Evolutionary conservation across 2,888 invertebrate species (phyloP).

Genomic region (Hofmannophila pseudospretella): DNA sequence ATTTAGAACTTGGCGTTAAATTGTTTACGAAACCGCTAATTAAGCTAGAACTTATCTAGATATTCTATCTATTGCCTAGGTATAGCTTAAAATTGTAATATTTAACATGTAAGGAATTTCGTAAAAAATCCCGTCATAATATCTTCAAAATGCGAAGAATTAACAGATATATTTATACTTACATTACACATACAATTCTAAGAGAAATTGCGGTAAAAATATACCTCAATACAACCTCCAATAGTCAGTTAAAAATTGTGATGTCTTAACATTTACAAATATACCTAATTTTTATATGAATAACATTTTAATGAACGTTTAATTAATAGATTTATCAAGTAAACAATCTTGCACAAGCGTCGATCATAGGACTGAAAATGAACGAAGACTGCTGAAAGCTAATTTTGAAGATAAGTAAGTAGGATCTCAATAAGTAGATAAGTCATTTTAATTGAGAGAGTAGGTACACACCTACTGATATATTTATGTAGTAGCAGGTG

Average conservation of each 20-base stretch:
- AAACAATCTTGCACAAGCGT: neutral
- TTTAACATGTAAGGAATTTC: slow-evolving; percentile 5
- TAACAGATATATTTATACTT: slow-evolving; percentile 1
- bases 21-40: neutral
- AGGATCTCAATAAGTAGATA: too few relatives aligned
- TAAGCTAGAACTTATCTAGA: too few relatives aligned
- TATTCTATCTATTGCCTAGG: too few relatives aligned
- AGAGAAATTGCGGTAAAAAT: neutral
- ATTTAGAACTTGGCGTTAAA: too few relatives aligned
- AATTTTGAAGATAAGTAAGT: too few relatives aligned
- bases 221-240: slow-evolving; percentile 11
- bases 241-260: slow-evolving; percentile 5
- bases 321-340: neutral
- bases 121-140: neutral
- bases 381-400: too few relatives aligned
- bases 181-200: slow-evolving; percentile 12
- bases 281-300: slow-evolving; percentile 4
- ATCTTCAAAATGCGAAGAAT: slow-evolving; percentile 7
- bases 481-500: too few relatives aligned
- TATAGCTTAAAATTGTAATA: slow-evolving; percentile 2
- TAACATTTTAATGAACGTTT: neutral
- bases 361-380: neutral
- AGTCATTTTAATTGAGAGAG: too few relatives aligned
- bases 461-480: too few relatives aligned
- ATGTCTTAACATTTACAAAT: slow-evolving; percentile 10